Evolutionary conservation across 2,888 invertebrate species (phyloP).

Genomic region (Rambutsinella grinnellia): DNA sequence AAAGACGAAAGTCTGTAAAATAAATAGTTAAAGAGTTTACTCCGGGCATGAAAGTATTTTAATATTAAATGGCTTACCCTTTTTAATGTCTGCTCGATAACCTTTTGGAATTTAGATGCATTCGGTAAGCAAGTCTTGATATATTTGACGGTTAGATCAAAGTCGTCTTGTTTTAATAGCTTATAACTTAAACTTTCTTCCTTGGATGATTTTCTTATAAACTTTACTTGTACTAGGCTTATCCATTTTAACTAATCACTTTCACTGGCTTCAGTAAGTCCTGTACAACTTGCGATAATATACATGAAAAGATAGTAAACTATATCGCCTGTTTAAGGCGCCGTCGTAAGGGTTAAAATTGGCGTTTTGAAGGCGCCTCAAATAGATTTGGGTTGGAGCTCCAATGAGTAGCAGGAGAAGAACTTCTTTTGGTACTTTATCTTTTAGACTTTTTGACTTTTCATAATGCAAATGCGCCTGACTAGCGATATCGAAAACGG

Average conservation of each 20-base stretch:
- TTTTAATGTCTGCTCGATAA: conserved; percentile 62
- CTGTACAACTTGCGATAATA: conserved; percentile 67
- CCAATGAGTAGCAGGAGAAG: conserved; percentile 81
- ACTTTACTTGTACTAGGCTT: background rate
- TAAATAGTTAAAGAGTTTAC: too few relatives aligned
- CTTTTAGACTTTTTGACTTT: conserved; percentile 77
- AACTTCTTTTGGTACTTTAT: conserved; percentile 75
- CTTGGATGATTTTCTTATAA: conserved; percentile 56
- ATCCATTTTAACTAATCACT: background rate
- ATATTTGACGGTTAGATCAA: conserved; percentile 53
- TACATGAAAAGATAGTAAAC: conserved; percentile 77
- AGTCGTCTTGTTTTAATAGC: conserved; percentile 53
- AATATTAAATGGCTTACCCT: conserved; percentile 48
- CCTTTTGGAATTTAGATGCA: conserved; percentile 54
- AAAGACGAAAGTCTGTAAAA: too few relatives aligned
- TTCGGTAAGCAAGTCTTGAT: conserved; percentile 62
- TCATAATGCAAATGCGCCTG: conserved; percentile 86
- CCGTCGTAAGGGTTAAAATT: conserved; percentile 84
- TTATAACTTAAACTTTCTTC: conserved; percentile 50
- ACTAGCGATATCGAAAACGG: conserved; percentile 84
- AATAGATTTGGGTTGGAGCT: conserved; percentile 77
- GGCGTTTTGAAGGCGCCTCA: conserved; percentile 78
- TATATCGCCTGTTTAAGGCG: conserved; percentile 75
- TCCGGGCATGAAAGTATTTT: too few relatives aligned
- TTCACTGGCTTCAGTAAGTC: too few relatives aligned